These are phyloP conservation scores for Ailurus styani DNA, from an alignment of 2,113 vertebrate genomes.

Conservation along the genomic window DNA sequence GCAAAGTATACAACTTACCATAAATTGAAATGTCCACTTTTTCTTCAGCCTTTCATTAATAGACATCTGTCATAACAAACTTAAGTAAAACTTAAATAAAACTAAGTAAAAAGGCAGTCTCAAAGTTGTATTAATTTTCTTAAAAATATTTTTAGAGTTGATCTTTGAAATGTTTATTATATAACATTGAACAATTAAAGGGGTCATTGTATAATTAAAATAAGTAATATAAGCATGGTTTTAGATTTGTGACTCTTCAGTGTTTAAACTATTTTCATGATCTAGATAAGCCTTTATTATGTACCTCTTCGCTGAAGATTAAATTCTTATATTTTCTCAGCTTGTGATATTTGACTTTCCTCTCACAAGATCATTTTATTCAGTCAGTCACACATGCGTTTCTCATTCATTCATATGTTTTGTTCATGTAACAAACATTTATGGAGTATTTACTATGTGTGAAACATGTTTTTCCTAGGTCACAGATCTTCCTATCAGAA, in stretches of 20 bases:
- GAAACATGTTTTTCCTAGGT: neutral
- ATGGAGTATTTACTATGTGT: neutral
- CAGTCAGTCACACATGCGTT: neutral
- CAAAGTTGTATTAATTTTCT: neutral
- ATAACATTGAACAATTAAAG: neutral
- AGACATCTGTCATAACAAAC: neutral
- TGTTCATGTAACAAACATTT: neutral
- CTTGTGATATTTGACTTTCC: neutral
- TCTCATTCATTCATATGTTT: neutral
- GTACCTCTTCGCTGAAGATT: neutral
- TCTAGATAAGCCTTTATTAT: neutral
- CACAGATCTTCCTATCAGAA: neutral
- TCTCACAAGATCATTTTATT: neutral
- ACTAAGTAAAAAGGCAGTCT: neutral
- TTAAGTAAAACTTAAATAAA: neutral
- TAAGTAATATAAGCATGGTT: neutral
- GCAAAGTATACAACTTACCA: neutral
- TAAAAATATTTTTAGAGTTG: neutral
- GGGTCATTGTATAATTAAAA: neutral
- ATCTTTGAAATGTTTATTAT: neutral
- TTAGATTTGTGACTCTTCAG: neutral
- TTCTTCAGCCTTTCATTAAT: neutral
- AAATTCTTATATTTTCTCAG: neutral
- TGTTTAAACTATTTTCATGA: neutral
- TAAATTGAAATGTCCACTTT: neutral